Evolutionary conservation across 64 coral and sea anemone genomes (phyloP), one percentile per base, ranked within the genome.

Genomic region (Stylophora pistillata): DNA sequence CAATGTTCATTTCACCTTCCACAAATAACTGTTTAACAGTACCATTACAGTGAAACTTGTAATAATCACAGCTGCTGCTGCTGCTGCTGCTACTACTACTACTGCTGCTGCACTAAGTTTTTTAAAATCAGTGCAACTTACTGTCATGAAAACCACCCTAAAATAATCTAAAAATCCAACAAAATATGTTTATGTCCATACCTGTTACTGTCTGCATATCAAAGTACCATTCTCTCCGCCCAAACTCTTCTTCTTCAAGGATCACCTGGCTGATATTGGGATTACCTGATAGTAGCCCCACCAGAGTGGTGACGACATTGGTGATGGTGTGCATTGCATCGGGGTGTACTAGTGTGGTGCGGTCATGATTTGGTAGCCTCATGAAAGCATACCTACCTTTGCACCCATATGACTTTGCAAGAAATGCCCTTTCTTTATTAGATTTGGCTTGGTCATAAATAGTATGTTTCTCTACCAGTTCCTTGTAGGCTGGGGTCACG

Each of bases 251-350:
- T 47, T 77, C 74, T 77, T 77, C 74, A 53, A 53, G 37, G 17
- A 77, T 16, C 34, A 77, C 74, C 74, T 77, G 74, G 37, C 55
- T 75, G 71, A 55, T 56, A 70, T 85, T 85, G 33, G 53, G 20
- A 69, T 27, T 85, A 25, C 53, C 86, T 63, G 86, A 74, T 26
- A 88, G 62, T 29, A 85, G 56, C 10, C 74, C 78, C 30, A 84
- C 78, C 27, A 91, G 10, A 18, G 89, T 91, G 41, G 69, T 78
- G 30, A 91, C 2, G 15, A 84, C 78, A 47, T 91, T 91, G 2
- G 89, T 91, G 11, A 91, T 76, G 16, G 56, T 91, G 79, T 91
- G 89, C 70, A 91, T 84, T 26, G 89, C 21, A 25, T 91, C 89
- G 53, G 89, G 89, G 21, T 82, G 81, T 25, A 17, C n/a, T 64